Evolutionary conservation across 1,140 invertebrate genomes (phyloP).

Genomic region (Pentalonia nigronervosa): DNA sequence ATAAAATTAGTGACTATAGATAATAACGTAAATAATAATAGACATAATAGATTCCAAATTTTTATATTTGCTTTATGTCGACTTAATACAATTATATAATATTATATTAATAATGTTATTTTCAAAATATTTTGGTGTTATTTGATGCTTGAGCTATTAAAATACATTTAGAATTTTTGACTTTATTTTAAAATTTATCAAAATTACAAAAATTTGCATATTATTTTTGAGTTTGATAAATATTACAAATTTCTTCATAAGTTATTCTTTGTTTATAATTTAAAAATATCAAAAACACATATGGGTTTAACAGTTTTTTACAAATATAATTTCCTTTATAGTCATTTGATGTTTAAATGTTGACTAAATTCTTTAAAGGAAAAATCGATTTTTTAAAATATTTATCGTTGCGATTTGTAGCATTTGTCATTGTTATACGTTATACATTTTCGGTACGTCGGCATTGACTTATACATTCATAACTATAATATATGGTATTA

Average conservation of each 20-base stretch:
- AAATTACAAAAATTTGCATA: neutral
- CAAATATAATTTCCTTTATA: neutral
- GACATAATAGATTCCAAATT: too few species aligned
- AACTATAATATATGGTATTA: neutral
- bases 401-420: neutral
- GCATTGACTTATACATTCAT: neutral
- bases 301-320: neutral
- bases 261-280: neutral
- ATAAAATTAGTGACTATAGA: too few species aligned
- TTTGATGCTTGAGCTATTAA: too few species aligned
- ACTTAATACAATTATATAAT: too few species aligned
- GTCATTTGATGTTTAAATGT: neutral
- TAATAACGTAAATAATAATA: too few species aligned
- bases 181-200: too few species aligned
- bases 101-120: too few species aligned
- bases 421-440: too few species aligned
- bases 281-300: neutral
- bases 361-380: neutral
- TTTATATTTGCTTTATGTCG: too few species aligned
- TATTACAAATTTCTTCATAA: neutral
- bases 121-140: too few species aligned
- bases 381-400: neutral
- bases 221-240: neutral
- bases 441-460: too few species aligned
- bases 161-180: too few species aligned